Evolutionary conservation across 2,113 vertebrate genomes (phyloP).

Genomic region (Peromyscus leucopus): DNA sequence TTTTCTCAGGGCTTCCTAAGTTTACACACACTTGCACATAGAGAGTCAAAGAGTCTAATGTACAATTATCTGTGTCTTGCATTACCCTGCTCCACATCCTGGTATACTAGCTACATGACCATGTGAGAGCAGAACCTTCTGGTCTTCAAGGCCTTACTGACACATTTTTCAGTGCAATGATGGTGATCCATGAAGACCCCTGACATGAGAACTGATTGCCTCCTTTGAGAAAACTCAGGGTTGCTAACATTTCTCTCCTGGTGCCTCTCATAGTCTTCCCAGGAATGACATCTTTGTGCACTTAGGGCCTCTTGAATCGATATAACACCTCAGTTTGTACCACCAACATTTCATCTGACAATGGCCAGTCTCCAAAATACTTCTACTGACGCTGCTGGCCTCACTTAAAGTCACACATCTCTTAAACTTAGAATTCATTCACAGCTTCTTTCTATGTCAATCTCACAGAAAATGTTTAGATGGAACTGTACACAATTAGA

Average conservation of each 20-base stretch:
- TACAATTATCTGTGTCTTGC: neutral
- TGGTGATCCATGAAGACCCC: slow-evolving; percentile 34
- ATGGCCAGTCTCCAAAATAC: neutral
- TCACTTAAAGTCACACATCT: neutral
- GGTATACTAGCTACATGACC: neutral
- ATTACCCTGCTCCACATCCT: neutral
- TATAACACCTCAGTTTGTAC: slow-evolving; percentile 37
- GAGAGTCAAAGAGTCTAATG: neutral
- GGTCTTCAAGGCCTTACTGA: slow-evolving; percentile 24
- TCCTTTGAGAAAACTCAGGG: slow-evolving; percentile 60
- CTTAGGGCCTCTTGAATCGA: slow-evolving; percentile 56
- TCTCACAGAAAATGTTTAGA: neutral
- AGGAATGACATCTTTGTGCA: slow-evolving; percentile 16
- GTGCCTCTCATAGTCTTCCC: slow-evolving; percentile 57
- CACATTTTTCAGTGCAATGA: neutral
- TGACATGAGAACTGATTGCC: slow-evolving; percentile 56
- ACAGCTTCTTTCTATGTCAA: neutral
- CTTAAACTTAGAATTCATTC: slow-evolving; percentile 22
- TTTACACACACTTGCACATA: neutral
- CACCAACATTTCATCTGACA: slow-evolving; percentile 3
- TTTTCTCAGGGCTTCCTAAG: neutral
- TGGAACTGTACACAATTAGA: neutral
- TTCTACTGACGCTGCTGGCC: neutral
- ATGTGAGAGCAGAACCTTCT: neutral
- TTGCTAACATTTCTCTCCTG: slow-evolving; percentile 26